A percentile compares a stretch with the other conserved stretches of the same genome.
Evolutionary conservation across 2,888 invertebrate species (phyloP).

Genomic region (Heliconius erato): DNA sequence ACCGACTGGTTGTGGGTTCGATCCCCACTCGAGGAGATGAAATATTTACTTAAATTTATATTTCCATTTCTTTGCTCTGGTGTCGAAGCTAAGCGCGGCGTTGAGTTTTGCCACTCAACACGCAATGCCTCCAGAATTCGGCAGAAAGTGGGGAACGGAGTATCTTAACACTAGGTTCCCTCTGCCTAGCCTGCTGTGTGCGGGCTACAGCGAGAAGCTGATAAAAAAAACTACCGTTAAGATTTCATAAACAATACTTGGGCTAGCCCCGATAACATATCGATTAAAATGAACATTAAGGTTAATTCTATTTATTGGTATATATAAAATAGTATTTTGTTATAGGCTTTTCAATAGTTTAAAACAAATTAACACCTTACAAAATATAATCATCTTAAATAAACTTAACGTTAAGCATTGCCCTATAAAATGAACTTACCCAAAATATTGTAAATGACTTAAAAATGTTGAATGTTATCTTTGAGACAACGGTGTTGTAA

Average conservation of each 20-base stretch:
- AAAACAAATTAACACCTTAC: constrained; percentile 56
- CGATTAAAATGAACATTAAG: background rate
- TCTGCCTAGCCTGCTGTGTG: too few species aligned
- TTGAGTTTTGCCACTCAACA: too few species aligned
- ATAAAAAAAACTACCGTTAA: background rate
- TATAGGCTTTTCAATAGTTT: background rate
- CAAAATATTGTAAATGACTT: constrained; percentile 61
- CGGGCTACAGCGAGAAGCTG: too few species aligned
- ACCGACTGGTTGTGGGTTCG: too few species aligned
- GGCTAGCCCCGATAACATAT: background rate
- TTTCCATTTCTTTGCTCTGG: too few species aligned
- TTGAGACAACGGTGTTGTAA: constrained; percentile 63
- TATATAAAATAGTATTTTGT: too few species aligned
- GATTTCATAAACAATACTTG: background rate
- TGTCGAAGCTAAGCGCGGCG: too few species aligned
- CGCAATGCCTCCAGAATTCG: too few species aligned
- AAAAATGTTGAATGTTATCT: constrained; percentile 55
- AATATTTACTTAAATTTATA: too few species aligned
- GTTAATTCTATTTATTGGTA: background rate
- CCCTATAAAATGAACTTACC: constrained; percentile 60
- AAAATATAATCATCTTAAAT: constrained; percentile 69
- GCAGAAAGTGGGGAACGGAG: too few species aligned
- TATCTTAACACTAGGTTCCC: too few species aligned
- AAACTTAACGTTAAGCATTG: constrained; percentile 65
- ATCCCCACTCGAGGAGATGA: too few species aligned